Base-by-base conservation (phyloP, 1,140 invertebrate species). In the Drosophila erecta region DNA sequence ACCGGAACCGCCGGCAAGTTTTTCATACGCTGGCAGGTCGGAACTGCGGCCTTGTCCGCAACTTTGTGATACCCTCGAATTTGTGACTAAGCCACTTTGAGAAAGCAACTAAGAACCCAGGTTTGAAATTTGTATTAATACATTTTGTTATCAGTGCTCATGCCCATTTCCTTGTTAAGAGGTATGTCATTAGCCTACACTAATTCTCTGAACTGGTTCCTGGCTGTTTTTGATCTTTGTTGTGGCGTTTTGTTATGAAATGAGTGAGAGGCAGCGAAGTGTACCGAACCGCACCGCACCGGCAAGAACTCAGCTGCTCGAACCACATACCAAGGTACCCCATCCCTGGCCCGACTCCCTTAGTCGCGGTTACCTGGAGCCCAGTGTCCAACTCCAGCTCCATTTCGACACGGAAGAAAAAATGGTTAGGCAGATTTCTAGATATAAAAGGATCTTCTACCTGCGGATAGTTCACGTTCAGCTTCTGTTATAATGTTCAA, bases 1-100 rank as follows among this genome's bases (percentile, higher is more conserved):
- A 86, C 77, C 81, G 81, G 81, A 85, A 85, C 74, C 69, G 51
- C 41, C 46, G 73, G 51, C 81, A 74, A 85, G 57, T 80, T 85
- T 85, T 85, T 85, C 73, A 67, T 69, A 72, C 75, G 49, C 58
- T 54, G 41, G 10, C 37, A 37, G 27, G 46, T 17, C 8, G 22
- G 14, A 27, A 33, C 6, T 12, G 33, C 2, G 33, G 37, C 53
- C 65, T 75, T 64, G 20, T 44, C 40, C 12, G 57, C 27, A n/a
- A 53, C 37, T 14, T 30, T 0, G 41, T 40, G 44, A 50, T 57
- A 72, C 37, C 44, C 44, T 62, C 20, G 10, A 15, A 0, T 47
- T 1, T 0, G 17, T 1, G 17, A 17, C 17, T n/a, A n/a, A n/a
- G n/a, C n/a, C n/a, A n/a, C n/a, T n/a, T n/a, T n/a, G n/a, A 4